These are phyloP conservation scores for Mustela lutreola DNA, from an alignment of 2,113 vertebrate genomes.

Conservation along the genomic window DNA sequence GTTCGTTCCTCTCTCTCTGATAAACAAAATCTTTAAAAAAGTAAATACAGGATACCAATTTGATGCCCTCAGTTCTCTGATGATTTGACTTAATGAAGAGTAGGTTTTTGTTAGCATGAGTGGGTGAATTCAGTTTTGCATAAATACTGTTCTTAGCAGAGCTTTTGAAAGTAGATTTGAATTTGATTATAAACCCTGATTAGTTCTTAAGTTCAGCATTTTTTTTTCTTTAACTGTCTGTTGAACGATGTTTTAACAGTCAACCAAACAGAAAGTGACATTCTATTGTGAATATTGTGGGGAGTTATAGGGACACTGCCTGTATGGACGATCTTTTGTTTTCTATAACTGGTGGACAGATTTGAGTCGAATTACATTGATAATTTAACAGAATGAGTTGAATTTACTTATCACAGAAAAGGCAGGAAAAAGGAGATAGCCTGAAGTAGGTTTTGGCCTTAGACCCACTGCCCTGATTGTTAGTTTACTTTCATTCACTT, in stretches of 20 bases:
- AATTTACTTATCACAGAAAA: not conserved
- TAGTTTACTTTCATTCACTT: not conserved
- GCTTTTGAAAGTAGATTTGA: constrained; percentile 40
- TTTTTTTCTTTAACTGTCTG: not conserved
- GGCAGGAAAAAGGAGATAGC: not conserved
- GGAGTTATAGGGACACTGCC: not conserved
- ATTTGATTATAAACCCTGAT: not conserved
- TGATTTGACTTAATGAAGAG: not conserved
- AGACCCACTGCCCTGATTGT: not conserved
- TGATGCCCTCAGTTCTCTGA: not conserved
- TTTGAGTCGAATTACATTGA: not conserved
- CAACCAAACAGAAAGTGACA: not conserved
- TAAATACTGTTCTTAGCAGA: not conserved
- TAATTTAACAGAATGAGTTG: constrained; percentile 29
- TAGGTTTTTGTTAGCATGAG: not conserved
- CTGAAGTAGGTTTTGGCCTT: constrained; percentile 8
- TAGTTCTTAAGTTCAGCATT: constrained; percentile 44
- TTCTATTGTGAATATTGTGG: not conserved
- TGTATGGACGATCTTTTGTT: not conserved
- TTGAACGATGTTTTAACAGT: not conserved
- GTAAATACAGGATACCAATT: not conserved
- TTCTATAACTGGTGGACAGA: constrained; percentile 1
- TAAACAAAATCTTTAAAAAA: no score
- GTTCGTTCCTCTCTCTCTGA: no score
- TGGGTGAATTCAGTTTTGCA: not conserved